Evolutionary conservation across 2,113 vertebrate genomes (phyloP).

Genomic region (Centropristis striata): DNA sequence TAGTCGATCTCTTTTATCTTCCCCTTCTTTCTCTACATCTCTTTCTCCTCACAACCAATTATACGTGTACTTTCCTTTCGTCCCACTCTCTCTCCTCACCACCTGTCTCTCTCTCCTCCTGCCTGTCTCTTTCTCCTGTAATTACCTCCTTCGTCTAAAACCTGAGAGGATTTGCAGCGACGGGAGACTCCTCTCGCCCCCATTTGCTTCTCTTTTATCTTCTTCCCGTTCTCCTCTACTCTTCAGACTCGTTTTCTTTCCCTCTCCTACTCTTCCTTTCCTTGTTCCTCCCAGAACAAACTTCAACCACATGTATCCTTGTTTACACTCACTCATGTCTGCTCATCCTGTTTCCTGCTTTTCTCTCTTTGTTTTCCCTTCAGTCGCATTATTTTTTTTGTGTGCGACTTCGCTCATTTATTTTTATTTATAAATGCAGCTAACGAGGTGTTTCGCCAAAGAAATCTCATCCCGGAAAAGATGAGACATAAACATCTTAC

Average conservation of each 20-base stretch:
- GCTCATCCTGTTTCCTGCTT: background rate
- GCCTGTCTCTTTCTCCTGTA: conserved; percentile 28
- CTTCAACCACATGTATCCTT: conserved; percentile 3
- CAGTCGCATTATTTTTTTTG: background rate
- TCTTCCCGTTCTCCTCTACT: conserved; percentile 7
- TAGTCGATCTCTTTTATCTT: no score
- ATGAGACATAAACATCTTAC: background rate
- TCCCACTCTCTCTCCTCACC: background rate
- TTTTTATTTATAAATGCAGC: background rate
- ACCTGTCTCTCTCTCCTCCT: background rate
- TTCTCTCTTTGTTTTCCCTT: background rate
- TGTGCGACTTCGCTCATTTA: background rate
- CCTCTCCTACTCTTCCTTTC: conserved; percentile 11
- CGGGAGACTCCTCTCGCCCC: conserved; percentile 48
- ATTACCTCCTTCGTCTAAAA: conserved; percentile 52
- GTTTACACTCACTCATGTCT: conserved; percentile 7
- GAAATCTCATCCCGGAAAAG: no score
- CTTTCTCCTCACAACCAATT: no score
- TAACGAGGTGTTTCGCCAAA: no score
- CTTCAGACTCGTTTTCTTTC: background rate
- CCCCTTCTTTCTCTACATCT: no score
- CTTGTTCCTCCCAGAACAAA: conserved; percentile 25
- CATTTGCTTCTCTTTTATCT: conserved; percentile 60
- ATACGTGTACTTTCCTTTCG: no score
- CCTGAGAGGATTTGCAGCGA: conserved; percentile 56